Conservation (phyloP, 2,888 invertebrate genomes). For the Diplazon laetatorius region DNA sequence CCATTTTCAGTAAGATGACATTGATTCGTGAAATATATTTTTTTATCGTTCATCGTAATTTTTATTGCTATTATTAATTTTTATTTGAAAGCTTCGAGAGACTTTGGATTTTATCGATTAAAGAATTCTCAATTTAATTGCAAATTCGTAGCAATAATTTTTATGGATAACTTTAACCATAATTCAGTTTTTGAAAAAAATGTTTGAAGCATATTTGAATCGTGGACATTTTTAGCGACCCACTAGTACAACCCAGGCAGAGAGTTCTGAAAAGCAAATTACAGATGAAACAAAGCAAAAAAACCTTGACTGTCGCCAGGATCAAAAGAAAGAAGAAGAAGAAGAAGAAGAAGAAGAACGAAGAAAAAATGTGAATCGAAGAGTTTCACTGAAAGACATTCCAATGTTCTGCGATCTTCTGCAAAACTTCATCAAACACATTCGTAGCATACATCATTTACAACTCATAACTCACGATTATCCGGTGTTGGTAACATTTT, state of each 20-base stretch:
- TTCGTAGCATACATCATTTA: constrained; percentile 69
- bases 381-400: constrained; percentile 64
- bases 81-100: no score
- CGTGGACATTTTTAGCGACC: constrained; percentile 20
- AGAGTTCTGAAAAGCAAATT: constrained; percentile 3
- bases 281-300: neutral
- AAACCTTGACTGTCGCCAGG: neutral
- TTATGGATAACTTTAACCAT: constrained; percentile 4
- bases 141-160: neutral
- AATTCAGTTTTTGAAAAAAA: constrained; percentile 7
- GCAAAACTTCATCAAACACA: constrained; percentile 71
- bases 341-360: constrained; percentile 13
- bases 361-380: constrained; percentile 40
- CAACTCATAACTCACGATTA: constrained; percentile 69
- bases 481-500: constrained; percentile 69
- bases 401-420: constrained; percentile 71
- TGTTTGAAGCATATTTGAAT: neutral
- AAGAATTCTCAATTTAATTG: neutral
- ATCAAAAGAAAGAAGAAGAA: neutral
- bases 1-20: constrained; percentile 30
- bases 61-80: no score
- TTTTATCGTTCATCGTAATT: no score
- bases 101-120: no score
- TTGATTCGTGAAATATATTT: neutral
- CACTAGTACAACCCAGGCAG: constrained; percentile 16